Conservation (phyloP, 2,113 vertebrate species). For the Cricetomys ansorgei region DNA sequence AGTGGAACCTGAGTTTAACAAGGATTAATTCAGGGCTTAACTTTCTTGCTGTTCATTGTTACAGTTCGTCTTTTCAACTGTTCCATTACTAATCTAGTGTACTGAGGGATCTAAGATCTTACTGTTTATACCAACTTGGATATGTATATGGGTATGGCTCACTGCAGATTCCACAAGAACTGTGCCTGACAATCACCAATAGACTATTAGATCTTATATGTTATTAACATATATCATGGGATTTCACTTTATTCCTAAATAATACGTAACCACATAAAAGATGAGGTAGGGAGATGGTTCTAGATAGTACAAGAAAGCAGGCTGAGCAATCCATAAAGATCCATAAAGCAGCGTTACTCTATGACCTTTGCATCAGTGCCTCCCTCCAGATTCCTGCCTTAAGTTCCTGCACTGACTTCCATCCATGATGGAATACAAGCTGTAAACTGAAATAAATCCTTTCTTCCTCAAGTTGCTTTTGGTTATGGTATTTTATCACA, state of each 20-base stretch:
- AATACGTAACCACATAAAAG: neutral
- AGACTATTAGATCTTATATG: neutral
- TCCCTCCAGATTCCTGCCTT: neutral
- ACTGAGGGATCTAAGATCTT: neutral
- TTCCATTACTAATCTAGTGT: neutral
- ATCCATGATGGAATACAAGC: neutral
- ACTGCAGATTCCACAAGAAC: neutral
- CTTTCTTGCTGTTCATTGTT: neutral
- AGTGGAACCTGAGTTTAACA: neutral
- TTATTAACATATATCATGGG: neutral
- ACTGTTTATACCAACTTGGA: neutral
- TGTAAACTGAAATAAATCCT: neutral
- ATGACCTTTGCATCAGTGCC: neutral
- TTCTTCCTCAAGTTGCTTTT: neutral
- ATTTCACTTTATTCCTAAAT: neutral
- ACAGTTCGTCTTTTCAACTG: neutral
- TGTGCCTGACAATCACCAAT: neutral
- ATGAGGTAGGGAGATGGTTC: neutral
- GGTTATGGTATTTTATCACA: neutral
- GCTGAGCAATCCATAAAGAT: neutral
- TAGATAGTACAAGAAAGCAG: neutral
- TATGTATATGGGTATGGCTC: neutral
- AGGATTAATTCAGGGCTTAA: neutral
- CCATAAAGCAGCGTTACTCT: neutral
- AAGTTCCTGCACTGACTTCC: neutral